Evolutionary conservation across 2,888 invertebrate genomes (phyloP).

Genomic region (Mythimna loreyi): DNA sequence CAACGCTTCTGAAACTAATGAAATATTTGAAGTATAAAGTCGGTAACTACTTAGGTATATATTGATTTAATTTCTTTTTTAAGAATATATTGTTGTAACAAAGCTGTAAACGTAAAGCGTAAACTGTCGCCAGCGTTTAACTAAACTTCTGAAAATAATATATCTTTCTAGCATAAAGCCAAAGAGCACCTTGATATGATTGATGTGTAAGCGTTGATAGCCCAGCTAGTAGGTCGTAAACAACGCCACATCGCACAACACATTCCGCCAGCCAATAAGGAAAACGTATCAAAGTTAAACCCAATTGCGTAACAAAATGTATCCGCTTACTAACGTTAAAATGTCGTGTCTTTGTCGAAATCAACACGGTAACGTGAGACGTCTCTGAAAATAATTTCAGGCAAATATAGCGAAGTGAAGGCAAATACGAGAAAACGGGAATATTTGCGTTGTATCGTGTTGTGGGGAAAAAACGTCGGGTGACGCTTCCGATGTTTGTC

Average conservation of each 20-base stretch:
- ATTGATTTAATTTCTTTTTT: not conserved
- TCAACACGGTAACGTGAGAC: constrained; percentile 68
- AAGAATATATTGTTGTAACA: not conserved
- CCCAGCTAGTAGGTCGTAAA: constrained; percentile 47
- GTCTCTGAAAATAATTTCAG: constrained; percentile 76
- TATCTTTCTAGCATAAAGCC: not conserved
- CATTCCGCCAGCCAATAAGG: constrained; percentile 56
- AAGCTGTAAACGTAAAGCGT: not conserved
- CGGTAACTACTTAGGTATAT: not conserved
- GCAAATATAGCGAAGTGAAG: constrained; percentile 83
- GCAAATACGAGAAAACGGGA: constrained; percentile 80
- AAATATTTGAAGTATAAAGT: not conserved
- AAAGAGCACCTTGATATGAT: constrained; percentile 34
- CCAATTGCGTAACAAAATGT: constrained; percentile 58
- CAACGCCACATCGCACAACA: constrained; percentile 35
- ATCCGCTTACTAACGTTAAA: constrained; percentile 53
- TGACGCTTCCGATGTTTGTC: constrained; percentile 69
- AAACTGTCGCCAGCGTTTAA: not conserved
- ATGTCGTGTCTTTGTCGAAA: constrained; percentile 63
- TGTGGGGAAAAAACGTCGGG: constrained; percentile 66
- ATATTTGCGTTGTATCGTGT: constrained; percentile 78
- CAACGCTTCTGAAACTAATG: not conserved
- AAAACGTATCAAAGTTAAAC: constrained; percentile 63
- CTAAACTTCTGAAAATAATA: not conserved
- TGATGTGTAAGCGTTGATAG: constrained; percentile 42